These are phyloP conservation scores for Drepana arcuata DNA, from an alignment of 1,140 invertebrate species.

Conservation along the genomic window DNA sequence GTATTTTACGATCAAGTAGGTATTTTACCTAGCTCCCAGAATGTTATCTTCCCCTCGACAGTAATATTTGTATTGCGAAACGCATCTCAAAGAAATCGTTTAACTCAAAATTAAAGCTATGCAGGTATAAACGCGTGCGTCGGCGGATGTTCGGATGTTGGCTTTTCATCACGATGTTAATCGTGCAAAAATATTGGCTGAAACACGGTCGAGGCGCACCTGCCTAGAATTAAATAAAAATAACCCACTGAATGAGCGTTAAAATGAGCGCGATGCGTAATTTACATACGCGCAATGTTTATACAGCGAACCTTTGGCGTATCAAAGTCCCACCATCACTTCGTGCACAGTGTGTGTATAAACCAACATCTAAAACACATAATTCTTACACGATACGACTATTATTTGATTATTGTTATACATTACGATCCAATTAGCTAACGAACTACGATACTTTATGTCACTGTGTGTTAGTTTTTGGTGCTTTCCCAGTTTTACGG, in stretches of 20 bases:
- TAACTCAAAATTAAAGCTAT: constrained; percentile 30
- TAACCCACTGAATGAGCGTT: constrained; percentile 36
- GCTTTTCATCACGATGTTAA: constrained; percentile 69
- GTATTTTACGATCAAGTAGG: too few relatives aligned
- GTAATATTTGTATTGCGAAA: constrained; percentile 10
- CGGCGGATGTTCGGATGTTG: constrained; percentile 46
- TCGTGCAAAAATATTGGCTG: constrained; percentile 62
- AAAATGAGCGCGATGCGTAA: constrained; percentile 43
- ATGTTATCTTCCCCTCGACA: too few relatives aligned
- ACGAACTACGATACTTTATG: constrained; percentile 42
- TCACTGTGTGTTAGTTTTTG: constrained; percentile 34
- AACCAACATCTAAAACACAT: too few relatives aligned
- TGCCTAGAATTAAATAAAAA: constrained; percentile 69
- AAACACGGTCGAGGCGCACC: constrained; percentile 40
- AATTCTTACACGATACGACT: constrained; percentile 1
- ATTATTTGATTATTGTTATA: constrained; percentile 17
- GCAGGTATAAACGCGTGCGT: constrained; percentile 15
- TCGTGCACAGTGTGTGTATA: too few relatives aligned
- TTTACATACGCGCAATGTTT: constrained; percentile 41
- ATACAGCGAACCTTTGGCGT: constrained; percentile 33
- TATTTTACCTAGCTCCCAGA: too few relatives aligned
- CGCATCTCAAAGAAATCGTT: constrained; percentile 21
- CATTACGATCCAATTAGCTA: constrained; percentile 42
- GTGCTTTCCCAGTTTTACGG: constrained; percentile 44
- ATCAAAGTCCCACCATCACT: constrained; percentile 14